Evolutionary conservation across 2,797 vertebrate genomes (phyloP), one percentile per base, ranked within the genome.

Genomic region (Natrix natrix): DNA sequence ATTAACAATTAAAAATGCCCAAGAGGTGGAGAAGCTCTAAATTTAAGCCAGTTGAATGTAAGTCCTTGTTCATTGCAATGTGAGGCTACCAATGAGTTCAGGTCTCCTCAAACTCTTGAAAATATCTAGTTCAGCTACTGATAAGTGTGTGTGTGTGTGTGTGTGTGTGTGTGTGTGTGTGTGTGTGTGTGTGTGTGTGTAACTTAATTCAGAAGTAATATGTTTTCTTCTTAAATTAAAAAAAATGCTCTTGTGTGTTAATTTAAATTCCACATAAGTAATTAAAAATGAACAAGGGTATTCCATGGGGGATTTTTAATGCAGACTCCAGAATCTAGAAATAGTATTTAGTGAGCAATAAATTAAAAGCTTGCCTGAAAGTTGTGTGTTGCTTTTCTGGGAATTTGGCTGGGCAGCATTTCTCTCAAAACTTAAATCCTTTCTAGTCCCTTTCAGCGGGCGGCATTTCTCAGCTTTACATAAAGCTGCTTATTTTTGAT

Each of bases 261-360:
- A 96, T 97, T 97, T 97, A 97, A 96, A 96, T 97, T 97, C 95
- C 95, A 96, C 95, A 97, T 96, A 97, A 97, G 97, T 97, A 98
- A 97, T 97, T 97, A 97, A 97, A 97, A 97, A 97, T 95, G 96
- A 95, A 96, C 91, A 91, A 97, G 97, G 97, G 91, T 96, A 97
- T 97, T 96, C 97, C 94, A 93, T 90, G 59, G 97, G 96, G 95
- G 91, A n/a, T 92, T 96, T 83, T 97, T 95, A 96, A 93, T 96
- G 94, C 95, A 93, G 94, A 95, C 95, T 96, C 96, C 93, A 83
- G 96, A 93, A 96, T 95, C 93, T 93, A 95, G 93, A 94, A 97
- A 94, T 16, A 94, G 89, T 95, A 95, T 95, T 96, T 95, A 96
- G 91, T 96, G 94, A 94, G 93, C 94, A 96, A 95, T 94, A 94